Evolutionary conservation across 2,888 invertebrate species (phyloP).

Genomic region (Ypsolopha scabrella): DNA sequence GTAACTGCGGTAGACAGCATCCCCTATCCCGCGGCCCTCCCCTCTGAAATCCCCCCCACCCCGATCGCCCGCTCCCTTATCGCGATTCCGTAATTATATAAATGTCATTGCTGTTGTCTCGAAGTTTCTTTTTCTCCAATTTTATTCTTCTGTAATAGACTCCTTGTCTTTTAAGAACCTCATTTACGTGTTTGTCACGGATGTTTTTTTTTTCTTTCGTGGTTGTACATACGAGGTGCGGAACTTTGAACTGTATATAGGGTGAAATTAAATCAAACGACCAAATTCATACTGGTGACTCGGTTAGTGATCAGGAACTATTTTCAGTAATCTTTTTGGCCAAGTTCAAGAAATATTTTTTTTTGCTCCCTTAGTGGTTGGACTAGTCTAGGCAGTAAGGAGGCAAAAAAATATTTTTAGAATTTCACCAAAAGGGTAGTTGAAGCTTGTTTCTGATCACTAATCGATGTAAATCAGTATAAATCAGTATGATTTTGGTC

Average conservation of each 20-base stretch:
- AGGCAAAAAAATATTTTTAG: too few relatives aligned
- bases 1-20: conserved; percentile 38
- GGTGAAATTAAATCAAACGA: not conserved
- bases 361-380: too few relatives aligned
- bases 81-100: conserved; percentile 66
- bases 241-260: not conserved
- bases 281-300: too few relatives aligned
- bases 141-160: conserved; percentile 36
- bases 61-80: conserved; percentile 36
- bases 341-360: too few relatives aligned
- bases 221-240: not conserved
- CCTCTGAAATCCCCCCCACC: conserved; percentile 20
- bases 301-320: too few relatives aligned
- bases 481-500: too few relatives aligned
- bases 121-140: conserved; percentile 33
- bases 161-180: conserved; percentile 12
- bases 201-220: not conserved
- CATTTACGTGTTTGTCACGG: conserved; percentile 1
- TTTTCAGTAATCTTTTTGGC: too few relatives aligned
- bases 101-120: conserved; percentile 64
- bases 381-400: too few relatives aligned
- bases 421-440: too few relatives aligned
- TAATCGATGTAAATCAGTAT: too few relatives aligned
- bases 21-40: conserved; percentile 21
- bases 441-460: too few relatives aligned